These are phyloP conservation scores for Macropus fuliginosus DNA, from an alignment of 2,797 vertebrate species.

Conservation along the genomic window DNA sequence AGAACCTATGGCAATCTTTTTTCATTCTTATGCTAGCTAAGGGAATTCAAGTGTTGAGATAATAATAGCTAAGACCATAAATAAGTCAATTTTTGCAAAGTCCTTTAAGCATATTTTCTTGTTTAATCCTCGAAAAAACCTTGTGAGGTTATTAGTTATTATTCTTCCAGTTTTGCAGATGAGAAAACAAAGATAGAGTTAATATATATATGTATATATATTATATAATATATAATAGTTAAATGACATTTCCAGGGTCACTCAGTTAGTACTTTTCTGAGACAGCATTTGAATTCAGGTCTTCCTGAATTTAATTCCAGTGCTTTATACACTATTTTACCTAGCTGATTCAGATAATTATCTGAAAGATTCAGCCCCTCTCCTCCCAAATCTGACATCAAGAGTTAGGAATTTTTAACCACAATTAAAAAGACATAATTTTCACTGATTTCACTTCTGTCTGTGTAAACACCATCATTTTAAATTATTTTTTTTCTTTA, in stretches of 20 bases:
- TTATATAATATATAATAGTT: background rate
- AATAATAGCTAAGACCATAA: background rate
- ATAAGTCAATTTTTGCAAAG: background rate
- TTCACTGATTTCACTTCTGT: background rate
- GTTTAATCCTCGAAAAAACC: background rate
- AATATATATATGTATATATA: too few relatives aligned
- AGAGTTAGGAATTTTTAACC: background rate
- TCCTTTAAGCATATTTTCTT: background rate
- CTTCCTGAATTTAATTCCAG: background rate
- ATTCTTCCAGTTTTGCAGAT: background rate
- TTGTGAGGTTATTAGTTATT: background rate
- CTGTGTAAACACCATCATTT: background rate
- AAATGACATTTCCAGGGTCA: background rate
- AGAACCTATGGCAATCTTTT: background rate
- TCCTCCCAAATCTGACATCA: background rate
- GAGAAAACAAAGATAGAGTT: background rate
- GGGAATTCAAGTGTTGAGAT: conserved; percentile 49
- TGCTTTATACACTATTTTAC: background rate
- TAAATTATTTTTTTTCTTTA: background rate
- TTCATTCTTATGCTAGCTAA: conserved; percentile 48
- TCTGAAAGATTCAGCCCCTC: background rate
- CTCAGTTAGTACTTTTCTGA: background rate
- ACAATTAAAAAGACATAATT: background rate
- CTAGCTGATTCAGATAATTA: background rate
- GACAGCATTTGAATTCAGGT: background rate